Evolutionary conservation across 2,888 invertebrate species (phyloP), one percentile per base, ranked within the genome.

Genomic region (Hypsopygia costalis): DNA sequence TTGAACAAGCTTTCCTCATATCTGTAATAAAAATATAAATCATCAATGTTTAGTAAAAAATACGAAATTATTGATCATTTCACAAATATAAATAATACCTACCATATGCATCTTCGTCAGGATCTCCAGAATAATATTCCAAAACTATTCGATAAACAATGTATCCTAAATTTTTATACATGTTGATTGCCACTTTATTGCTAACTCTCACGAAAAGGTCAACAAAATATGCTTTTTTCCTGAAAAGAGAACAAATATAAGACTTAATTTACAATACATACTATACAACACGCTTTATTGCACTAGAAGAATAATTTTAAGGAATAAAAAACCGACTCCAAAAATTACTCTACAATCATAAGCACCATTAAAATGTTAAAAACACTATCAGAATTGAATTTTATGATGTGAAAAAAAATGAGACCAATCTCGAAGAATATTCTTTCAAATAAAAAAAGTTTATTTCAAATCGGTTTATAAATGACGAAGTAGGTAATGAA

Each of bases 21-120:
- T 99, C 98, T 98, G 88, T 30, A 92, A 92, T 52, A 63, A 51
- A 39, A 52, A 44, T 10, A 28, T 30, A 16, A 16, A 16, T 2
- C 16, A 16, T 16, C 2, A 16, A 31, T 11, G 7, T 32, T 10
- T 28, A 16, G 6, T 33, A 36, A 30, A 16, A 34, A 16, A 7
- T 27, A 12, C 20, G 8, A 27, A 10, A 22, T 12, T 11, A 25
- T 34, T 16, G 16, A 16, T 9, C 33, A 35, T 29, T 11, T 16
- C 10, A 25, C n/a, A 30, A 31, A 22, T 10, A 3, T 9, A 11
- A 33, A 25, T 40, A 36, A 58, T 70, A 98, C 98, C 99, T 70
- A 98, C 98, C 99, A 90, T 95, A 99, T 41, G 99, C 99, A 91
- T 99, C 97, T 92, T 99, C 99, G 81, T 99, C 98, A 11, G 96